phyloP scores from a whole-genome alignment of 2,888 invertebrate genomes.

The Orgyia antiqua region DNA sequence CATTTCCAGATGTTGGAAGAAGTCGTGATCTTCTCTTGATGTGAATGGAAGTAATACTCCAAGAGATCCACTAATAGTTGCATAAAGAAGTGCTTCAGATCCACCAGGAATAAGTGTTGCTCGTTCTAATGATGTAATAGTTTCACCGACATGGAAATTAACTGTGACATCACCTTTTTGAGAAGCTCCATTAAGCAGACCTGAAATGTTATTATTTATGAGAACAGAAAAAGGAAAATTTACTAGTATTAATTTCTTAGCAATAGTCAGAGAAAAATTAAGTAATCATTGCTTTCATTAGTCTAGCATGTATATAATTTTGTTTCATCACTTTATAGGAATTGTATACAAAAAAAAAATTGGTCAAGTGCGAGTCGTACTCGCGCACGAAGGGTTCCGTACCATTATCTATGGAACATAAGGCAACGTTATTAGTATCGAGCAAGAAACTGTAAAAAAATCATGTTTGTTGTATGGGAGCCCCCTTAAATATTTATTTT shows the following conservation, averaged over 20 bases:
- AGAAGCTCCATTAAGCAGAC: conserved; percentile 96
- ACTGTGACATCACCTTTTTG: conserved; percentile 97
- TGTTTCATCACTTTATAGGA: conserved; percentile 55
- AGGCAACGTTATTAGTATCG: too few relatives aligned
- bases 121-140: conserved; percentile 96
- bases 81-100: conserved; percentile 97
- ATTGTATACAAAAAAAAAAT: too few relatives aligned
- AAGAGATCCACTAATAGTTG: conserved; percentile 95
- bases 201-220: too few relatives aligned
- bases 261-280: conserved; percentile 38
- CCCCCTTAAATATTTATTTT: too few relatives aligned
- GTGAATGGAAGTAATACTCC: conserved; percentile 97
- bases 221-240: too few relatives aligned
- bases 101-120: conserved; percentile 98
- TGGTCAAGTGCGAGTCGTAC: too few relatives aligned
- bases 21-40: conserved; percentile 98
- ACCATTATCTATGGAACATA: too few relatives aligned
- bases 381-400: too few relatives aligned
- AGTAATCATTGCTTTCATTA: conserved; percentile 72
- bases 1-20: conserved; percentile 99
- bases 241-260: not conserved
- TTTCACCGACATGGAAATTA: conserved; percentile 97
- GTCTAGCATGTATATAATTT: conserved; percentile 76
- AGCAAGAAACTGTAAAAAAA: too few relatives aligned
- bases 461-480: too few relatives aligned